A percentile compares a stretch with the other conserved stretches of the same genome.
phyloP scores from a whole-genome alignment of 2,888 invertebrate genomes.

The Tuberolachnus salignus region DNA sequence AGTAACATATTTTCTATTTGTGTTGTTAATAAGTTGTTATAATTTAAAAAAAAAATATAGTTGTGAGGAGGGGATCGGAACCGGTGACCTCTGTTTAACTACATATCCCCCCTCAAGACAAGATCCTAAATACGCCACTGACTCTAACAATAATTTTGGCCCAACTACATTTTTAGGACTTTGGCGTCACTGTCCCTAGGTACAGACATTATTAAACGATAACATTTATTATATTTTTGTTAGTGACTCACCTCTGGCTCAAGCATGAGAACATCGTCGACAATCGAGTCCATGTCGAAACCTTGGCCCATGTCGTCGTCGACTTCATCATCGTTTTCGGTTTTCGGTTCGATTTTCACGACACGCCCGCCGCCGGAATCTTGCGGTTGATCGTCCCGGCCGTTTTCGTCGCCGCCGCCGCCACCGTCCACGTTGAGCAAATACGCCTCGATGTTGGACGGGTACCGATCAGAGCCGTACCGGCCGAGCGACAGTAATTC shows the following conservation, averaged over 20 bases:
- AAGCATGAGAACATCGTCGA: slow-evolving; percentile 34
- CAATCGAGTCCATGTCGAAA: slow-evolving; percentile 41
- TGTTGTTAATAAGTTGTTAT: too few species aligned
- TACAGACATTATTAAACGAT: too few species aligned
- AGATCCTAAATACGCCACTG: too few species aligned
- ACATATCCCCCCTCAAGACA: too few species aligned
- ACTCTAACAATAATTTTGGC: too few species aligned
- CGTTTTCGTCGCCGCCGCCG: slow-evolving; percentile 21
- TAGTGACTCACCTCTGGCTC: slow-evolving; percentile 43
- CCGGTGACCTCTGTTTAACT: too few species aligned
- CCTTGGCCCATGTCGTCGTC: slow-evolving; percentile 19
- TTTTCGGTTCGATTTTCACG: slow-evolving; percentile 42
- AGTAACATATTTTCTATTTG: too few species aligned
- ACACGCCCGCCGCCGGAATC: not conserved
- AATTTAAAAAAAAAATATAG: too few species aligned
- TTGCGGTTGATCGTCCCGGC: slow-evolving; percentile 22
- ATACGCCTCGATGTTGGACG: slow-evolving; percentile 50
- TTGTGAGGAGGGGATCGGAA: too few species aligned
- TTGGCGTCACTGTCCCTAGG: too few species aligned
- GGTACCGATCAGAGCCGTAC: slow-evolving; percentile 38
- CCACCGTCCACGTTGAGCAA: slow-evolving; percentile 32
- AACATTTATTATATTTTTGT: too few species aligned
- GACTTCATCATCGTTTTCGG: slow-evolving; percentile 15
- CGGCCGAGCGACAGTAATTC: slow-evolving; percentile 39
- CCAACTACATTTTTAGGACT: too few species aligned